Evolutionary conservation across 2,113 vertebrate species (phyloP).

Genomic region (Oplegnathus fasciatus): DNA sequence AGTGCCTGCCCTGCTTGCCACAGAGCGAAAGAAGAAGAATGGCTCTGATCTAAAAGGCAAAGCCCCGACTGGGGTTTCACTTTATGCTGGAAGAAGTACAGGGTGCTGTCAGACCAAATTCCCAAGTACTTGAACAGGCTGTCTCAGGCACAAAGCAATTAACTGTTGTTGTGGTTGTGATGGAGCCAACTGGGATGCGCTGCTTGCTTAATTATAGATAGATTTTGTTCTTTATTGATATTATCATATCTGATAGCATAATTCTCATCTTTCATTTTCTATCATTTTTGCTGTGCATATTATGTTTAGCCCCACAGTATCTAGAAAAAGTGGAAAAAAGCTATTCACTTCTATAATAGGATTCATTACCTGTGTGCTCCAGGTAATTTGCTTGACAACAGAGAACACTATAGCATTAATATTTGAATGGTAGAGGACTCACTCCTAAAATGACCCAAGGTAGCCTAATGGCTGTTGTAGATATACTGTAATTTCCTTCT

Average conservation of each 20-base stretch:
- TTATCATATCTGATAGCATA: conserved; percentile 43
- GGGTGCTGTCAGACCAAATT: conserved; percentile 68
- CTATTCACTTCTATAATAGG: conserved; percentile 14
- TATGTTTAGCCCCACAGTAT: conserved; percentile 18
- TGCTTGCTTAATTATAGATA: conserved; percentile 63
- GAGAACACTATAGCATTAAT: conserved; percentile 37
- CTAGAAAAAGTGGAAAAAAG: background rate
- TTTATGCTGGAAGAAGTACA: conserved; percentile 57
- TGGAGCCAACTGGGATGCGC: conserved; percentile 39
- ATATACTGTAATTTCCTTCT: conserved; percentile 40
- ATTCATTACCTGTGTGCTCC: conserved; percentile 48
- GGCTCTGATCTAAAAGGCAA: conserved; percentile 63
- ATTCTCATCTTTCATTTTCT: conserved; percentile 31
- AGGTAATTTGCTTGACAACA: conserved; percentile 48
- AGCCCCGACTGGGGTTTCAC: conserved; percentile 52
- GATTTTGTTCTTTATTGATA: conserved; percentile 54
- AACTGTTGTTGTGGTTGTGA: conserved; percentile 64
- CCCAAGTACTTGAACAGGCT: conserved; percentile 48
- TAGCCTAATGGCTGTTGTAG: conserved; percentile 42
- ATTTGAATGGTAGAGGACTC: conserved; percentile 36
- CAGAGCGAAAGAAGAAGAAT: conserved; percentile 39
- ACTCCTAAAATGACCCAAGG: conserved; percentile 34
- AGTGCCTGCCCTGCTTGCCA: conserved; percentile 24
- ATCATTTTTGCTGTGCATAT: background rate
- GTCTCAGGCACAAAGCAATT: conserved; percentile 73